These are phyloP conservation scores for Schizopygopsis malacanthus DNA, from an alignment of 2,797 vertebrate genomes.

Conservation along the genomic window DNA sequence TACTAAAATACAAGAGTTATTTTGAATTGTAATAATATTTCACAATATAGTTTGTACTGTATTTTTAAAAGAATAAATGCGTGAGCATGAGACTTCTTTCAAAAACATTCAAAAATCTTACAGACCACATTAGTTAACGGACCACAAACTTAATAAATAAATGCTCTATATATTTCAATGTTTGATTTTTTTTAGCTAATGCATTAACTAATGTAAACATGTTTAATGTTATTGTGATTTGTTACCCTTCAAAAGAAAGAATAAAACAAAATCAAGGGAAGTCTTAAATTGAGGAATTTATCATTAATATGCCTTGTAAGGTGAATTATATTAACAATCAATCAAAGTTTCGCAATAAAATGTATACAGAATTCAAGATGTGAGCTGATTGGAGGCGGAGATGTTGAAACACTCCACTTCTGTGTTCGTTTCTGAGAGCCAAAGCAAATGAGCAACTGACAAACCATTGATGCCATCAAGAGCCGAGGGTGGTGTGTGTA, in stretches of 20 bases:
- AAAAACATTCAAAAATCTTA: background rate
- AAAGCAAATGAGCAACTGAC: conserved; percentile 48
- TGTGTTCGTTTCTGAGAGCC: conserved; percentile 31
- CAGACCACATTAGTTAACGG: background rate
- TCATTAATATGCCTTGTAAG: background rate
- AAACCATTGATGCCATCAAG: conserved; percentile 18
- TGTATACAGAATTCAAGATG: background rate
- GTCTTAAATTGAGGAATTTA: background rate
- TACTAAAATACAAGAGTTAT: background rate
- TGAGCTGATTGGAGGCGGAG: background rate
- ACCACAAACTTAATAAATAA: background rate
- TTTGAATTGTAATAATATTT: background rate
- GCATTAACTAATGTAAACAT: background rate
- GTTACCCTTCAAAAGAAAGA: background rate
- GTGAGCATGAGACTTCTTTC: too few relatives aligned
- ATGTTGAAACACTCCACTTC: conserved; percentile 25
- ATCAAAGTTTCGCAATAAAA: background rate
- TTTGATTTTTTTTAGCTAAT: background rate
- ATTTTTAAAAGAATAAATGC: too few relatives aligned
- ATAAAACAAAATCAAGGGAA: background rate
- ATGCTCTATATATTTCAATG: background rate
- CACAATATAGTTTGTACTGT: background rate
- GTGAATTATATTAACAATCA: background rate
- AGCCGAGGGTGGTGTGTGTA: conserved; percentile 50
- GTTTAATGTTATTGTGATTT: background rate